phyloP scores from a whole-genome alignment of 2,888 invertebrate genomes.

The Julus scanicus region DNA sequence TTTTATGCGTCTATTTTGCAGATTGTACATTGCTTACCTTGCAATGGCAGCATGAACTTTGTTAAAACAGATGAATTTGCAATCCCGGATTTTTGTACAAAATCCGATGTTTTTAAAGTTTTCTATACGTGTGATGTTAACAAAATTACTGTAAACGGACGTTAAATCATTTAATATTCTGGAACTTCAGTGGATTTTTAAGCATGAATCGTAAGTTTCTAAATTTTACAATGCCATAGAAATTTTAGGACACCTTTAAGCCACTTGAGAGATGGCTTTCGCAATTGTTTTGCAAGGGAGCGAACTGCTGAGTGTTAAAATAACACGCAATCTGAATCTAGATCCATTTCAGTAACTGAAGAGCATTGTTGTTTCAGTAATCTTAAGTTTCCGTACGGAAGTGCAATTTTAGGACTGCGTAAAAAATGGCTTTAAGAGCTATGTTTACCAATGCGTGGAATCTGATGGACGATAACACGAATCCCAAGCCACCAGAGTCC shows the following conservation, averaged over 20 bases:
- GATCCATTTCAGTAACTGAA: constrained; percentile 44
- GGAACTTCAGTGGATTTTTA: no score
- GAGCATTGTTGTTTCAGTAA: constrained; percentile 10
- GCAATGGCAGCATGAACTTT: no score
- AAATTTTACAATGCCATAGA: no score
- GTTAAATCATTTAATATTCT: no score
- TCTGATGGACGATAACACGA: constrained; percentile 35
- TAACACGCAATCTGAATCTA: not conserved
- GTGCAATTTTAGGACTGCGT: not conserved
- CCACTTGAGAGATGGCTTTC: not conserved
- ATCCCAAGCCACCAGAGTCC: constrained; percentile 27
- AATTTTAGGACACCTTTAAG: not conserved
- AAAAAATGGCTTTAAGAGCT: constrained; percentile 37
- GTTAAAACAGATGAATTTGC: no score
- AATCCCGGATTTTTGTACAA: no score
- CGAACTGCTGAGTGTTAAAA: not conserved
- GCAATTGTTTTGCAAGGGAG: not conserved
- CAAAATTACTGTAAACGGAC: no score
- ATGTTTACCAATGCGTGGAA: constrained; percentile 37
- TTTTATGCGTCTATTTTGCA: no score
- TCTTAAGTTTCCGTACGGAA: constrained; percentile 6
- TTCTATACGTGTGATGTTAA: no score
- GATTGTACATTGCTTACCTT: no score
- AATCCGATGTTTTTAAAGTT: no score
- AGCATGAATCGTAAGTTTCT: no score